Conservation (phyloP, 2,888 invertebrate genomes). For the Tipula confusa region DNA sequence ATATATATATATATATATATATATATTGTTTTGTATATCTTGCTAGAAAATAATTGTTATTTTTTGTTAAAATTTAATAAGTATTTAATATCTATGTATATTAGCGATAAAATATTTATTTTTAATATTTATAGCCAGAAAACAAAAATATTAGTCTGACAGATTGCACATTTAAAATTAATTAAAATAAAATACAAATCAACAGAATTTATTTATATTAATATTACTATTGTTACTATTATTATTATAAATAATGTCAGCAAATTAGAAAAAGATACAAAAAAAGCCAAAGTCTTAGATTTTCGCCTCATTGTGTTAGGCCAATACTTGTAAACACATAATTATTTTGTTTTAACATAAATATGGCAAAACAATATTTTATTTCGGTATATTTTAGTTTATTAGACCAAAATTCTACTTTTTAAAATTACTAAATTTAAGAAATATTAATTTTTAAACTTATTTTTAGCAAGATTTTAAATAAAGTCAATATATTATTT, state of each 20-base stretch:
- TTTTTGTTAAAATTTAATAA: neutral
- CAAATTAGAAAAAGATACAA: neutral
- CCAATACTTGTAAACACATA: too few species aligned
- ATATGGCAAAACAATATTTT: too few species aligned
- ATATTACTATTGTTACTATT: neutral
- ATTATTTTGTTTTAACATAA: too few species aligned
- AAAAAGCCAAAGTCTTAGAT: neutral
- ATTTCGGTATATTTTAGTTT: too few species aligned
- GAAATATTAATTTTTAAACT: too few species aligned
- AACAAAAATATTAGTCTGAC: neutral
- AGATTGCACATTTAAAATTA: slow-evolving; percentile 20
- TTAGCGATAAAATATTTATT: slow-evolving; percentile 9
- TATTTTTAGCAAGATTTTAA: too few species aligned
- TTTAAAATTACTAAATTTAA: too few species aligned
- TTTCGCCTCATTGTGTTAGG: neutral
- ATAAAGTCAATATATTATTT: too few species aligned
- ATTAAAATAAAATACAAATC: neutral
- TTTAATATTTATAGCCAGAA: slow-evolving; percentile 16
- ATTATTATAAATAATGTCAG: neutral
- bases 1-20: too few species aligned
- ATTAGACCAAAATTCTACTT: too few species aligned
- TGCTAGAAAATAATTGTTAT: neutral
- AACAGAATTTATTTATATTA: neutral
- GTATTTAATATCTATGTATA: neutral
- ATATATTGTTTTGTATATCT: neutral